Conservation (phyloP, 2,113 vertebrate genomes). For the Phylloscopus whistleri region DNA sequence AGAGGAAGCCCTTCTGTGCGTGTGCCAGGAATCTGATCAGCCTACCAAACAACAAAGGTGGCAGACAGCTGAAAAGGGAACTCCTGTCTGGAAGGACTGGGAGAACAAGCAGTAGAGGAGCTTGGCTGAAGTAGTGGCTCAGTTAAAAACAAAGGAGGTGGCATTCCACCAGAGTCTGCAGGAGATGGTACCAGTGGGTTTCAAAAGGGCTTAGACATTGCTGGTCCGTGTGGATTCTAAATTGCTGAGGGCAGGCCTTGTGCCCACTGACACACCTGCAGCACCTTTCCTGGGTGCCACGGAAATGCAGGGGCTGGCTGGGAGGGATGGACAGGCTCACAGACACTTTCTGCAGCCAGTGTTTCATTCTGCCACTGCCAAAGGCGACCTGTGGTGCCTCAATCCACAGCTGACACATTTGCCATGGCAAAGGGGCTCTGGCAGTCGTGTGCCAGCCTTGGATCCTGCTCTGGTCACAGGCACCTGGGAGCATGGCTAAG, state of each 20-base stretch:
- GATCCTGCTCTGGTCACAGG: accelerated
- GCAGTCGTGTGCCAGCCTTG: accelerated
- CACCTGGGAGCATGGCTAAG: accelerated
- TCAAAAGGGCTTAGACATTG: not conserved
- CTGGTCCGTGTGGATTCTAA: accelerated
- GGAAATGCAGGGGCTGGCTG: accelerated
- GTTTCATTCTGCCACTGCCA: not conserved
- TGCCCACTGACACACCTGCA: not conserved
- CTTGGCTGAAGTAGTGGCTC: not conserved
- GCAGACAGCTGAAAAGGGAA: not conserved
- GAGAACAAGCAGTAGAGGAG: not conserved
- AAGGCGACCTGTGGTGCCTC: not conserved
- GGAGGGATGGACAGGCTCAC: not conserved
- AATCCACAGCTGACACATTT: accelerated
- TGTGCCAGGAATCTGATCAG: not conserved
- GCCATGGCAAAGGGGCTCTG: accelerated
- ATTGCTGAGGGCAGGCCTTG: not conserved
- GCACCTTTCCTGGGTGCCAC: not conserved
- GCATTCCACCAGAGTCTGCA: not conserved
- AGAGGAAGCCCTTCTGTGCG: not conserved
- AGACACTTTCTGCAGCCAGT: accelerated
- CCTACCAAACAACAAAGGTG: not conserved
- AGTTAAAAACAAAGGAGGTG: not conserved
- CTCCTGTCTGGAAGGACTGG: not conserved
- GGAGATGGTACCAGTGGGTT: not conserved